These are phyloP conservation scores for Percopsis transmontana DNA, from an alignment of 2,113 vertebrate genomes.

Conservation along the genomic window DNA sequence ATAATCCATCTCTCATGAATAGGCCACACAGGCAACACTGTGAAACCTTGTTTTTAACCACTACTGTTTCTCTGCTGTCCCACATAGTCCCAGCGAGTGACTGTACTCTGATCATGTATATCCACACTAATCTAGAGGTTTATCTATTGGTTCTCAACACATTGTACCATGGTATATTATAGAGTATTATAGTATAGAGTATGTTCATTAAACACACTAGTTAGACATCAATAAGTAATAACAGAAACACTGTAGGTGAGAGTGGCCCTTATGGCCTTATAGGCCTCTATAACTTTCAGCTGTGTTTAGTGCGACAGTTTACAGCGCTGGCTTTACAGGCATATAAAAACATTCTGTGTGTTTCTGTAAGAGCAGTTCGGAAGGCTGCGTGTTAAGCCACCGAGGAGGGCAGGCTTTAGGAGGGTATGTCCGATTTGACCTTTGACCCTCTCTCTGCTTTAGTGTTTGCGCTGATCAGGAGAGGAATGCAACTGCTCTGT, in stretches of 20 bases:
- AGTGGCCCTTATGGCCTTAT: neutral
- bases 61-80: neutral
- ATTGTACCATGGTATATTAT: neutral
- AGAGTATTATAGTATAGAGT: neutral
- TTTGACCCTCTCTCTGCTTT: constrained; percentile 8
- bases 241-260: neutral
- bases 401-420: too few relatives aligned
- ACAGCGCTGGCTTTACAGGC: neutral
- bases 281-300: neutral
- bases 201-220: neutral
- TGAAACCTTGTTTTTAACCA: neutral
- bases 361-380: neutral
- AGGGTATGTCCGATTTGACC: constrained; percentile 8
- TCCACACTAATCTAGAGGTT: neutral
- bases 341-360: neutral
- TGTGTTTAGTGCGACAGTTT: neutral
- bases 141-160: neutral
- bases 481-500: constrained; percentile 19
- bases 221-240: constrained; percentile 6
- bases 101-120: neutral
- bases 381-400: neutral
- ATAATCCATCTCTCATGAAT: too few relatives aligned
- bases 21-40: too few relatives aligned
- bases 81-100: neutral
- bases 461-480: constrained; percentile 21